Evolutionary conservation across 37 sponge, comb jelly and placozoan genomes (phyloP), one percentile per base, ranked within the genome.

Genomic region (Beroe ovata): DNA sequence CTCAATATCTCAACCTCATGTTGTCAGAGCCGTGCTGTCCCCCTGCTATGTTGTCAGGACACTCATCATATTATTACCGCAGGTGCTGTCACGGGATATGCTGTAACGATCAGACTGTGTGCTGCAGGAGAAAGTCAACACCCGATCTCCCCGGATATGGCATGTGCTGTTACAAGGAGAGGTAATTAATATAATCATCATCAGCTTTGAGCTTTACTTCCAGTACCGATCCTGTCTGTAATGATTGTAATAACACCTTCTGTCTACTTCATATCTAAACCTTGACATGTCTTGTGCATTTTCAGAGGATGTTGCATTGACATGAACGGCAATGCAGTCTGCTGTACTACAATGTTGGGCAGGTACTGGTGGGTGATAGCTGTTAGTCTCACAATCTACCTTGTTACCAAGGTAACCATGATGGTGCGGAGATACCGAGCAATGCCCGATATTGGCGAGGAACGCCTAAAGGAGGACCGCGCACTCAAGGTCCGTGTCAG

Each of bases 361-460:
- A 30, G 84, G 28, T 77, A 77, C 54, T 77, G 84, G 84, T 77
- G 84, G 84, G 84, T 77, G 35, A 77, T 77, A 26, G 84, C 84
- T 2, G 84, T 77, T 6, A 77, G 25, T 54, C 84, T 77, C 26
- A 39, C 54, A 20, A 42, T 77, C 41, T 77, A 77, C 84, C 26
- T 77, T 54, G 84, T 36, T n/a, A 42, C 38, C 42, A 39, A 42
- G 84, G 54, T 77, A 8, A 77, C 84, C 22, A 77, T 77, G 84
- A 77, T 77, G 84, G 33, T 77, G 14, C 21, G 84, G 11, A 39
- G 54, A 19, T 77, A 77, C 54, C 41, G 54, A 35, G 54, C 54
- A 20, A 77, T 77, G 84, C 84, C 84, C 25, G 54, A 77, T 42
- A 41, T 77, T 18, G 84, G 84, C 22, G 84, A 77, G 22, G 84